These are phyloP conservation scores for Cheilosia scutellata DNA, from an alignment of 2,888 invertebrate genomes.

Conservation along the genomic window DNA sequence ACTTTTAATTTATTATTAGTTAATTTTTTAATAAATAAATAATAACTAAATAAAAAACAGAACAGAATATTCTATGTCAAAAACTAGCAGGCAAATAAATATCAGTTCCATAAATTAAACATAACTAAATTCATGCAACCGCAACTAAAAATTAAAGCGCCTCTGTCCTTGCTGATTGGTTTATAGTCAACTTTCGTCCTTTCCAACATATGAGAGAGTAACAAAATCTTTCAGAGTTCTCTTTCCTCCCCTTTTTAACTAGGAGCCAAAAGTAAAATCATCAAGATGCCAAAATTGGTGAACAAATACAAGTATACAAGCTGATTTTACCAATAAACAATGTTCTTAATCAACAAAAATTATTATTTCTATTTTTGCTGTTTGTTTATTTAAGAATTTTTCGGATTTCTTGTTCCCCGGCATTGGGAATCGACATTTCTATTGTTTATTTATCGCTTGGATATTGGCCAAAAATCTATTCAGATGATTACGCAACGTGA, in stretches of 20 bases:
- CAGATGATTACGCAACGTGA: constrained; percentile 68
- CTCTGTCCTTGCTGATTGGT: too few species aligned
- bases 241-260: neutral
- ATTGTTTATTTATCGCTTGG: constrained; percentile 74
- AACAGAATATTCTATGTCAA: too few species aligned
- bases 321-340: constrained; percentile 22
- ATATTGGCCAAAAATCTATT: constrained; percentile 73
- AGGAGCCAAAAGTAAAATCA: neutral
- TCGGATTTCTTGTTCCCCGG: constrained; percentile 72
- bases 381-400: constrained; percentile 51
- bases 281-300: neutral
- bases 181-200: too few species aligned
- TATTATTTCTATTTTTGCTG: constrained; percentile 58
- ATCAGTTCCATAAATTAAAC: too few species aligned
- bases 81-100: too few species aligned
- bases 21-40: too few species aligned
- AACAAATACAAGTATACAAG: constrained; percentile 3
- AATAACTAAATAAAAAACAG: too few species aligned
- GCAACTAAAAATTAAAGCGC: too few species aligned
- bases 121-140: too few species aligned
- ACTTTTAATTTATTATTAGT: too few species aligned
- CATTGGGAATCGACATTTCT: constrained; percentile 74
- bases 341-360: constrained; percentile 27
- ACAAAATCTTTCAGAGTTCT: neutral
- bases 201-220: too few species aligned